These are phyloP conservation scores for Aproaerema taeniolella DNA, from an alignment of 2,888 invertebrate genomes.

Conservation along the genomic window DNA sequence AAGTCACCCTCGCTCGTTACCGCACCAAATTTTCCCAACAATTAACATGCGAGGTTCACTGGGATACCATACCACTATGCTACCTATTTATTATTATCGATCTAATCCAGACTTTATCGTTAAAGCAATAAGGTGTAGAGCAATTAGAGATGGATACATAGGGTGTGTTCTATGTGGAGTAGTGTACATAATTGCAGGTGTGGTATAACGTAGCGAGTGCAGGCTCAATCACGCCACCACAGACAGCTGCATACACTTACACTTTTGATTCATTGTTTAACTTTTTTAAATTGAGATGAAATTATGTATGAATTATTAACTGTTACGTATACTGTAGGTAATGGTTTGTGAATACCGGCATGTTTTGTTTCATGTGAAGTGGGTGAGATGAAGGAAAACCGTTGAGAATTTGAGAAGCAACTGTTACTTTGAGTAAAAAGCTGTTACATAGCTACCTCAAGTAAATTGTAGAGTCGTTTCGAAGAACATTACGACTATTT, in stretches of 20 bases:
- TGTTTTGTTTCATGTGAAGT: no score
- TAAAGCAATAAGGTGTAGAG: no score
- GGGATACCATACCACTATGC: constrained; percentile 5
- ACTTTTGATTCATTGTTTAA: constrained; percentile 9
- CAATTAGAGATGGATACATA: no score
- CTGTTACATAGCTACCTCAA: no score
- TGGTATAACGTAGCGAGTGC: constrained; percentile 35
- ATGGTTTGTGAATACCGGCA: no score
- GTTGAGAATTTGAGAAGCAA: no score
- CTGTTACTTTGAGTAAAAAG: no score
- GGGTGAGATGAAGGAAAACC: no score
- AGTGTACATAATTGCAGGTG: constrained; percentile 50
- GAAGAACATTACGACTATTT: neutral
- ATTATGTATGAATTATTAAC: neutral
- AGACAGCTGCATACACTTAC: constrained; percentile 10
- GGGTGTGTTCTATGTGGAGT: neutral
- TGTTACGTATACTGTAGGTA: no score
- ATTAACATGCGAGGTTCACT: constrained; percentile 54
- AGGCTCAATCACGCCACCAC: constrained; percentile 42
- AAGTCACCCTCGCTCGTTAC: constrained; percentile 62
- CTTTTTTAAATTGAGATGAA: constrained; percentile 4
- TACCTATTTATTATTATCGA: no score
- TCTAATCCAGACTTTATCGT: no score
- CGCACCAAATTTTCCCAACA: constrained; percentile 53
- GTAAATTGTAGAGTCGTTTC: neutral